phyloP scores from a whole-genome alignment of 2,113 vertebrate species.

The Rhadina sibilatrix region DNA sequence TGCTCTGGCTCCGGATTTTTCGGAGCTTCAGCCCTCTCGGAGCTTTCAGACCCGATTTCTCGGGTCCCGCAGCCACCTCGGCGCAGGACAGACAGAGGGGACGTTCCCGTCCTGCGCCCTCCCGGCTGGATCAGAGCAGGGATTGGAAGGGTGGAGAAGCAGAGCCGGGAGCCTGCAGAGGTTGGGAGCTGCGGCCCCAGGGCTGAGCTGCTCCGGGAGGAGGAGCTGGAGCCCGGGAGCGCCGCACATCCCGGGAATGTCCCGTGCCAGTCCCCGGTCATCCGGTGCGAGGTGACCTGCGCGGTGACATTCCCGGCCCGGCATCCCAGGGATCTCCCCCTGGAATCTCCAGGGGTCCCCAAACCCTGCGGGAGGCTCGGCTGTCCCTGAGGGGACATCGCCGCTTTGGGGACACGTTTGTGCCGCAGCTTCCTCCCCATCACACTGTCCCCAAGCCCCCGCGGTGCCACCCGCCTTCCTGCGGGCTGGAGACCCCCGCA shows the following conservation, averaged over 20 bases:
- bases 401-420: background rate
- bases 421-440: accelerated
- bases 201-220: background rate
- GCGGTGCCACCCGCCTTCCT: accelerated
- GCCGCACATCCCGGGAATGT: background rate
- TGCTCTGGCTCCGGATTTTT: background rate
- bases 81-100: background rate
- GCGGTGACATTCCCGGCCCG: background rate
- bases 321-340: background rate
- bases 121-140: background rate
- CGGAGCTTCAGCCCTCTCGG: background rate
- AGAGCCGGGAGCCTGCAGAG: background rate
- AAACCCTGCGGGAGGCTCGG: background rate
- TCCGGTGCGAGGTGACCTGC: background rate
- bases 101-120: background rate
- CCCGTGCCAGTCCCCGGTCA: accelerated
- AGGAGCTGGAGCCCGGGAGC: background rate
- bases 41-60: background rate
- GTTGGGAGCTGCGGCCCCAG: background rate
- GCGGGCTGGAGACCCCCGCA: accelerated
- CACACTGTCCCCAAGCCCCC: background rate
- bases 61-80: no score
- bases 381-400: background rate
- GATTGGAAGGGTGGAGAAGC: accelerated
- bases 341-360: background rate